These are phyloP conservation scores for Telmatochromis bifrenatus DNA, from an alignment of 2,113 vertebrate genomes.

Conservation along the genomic window DNA sequence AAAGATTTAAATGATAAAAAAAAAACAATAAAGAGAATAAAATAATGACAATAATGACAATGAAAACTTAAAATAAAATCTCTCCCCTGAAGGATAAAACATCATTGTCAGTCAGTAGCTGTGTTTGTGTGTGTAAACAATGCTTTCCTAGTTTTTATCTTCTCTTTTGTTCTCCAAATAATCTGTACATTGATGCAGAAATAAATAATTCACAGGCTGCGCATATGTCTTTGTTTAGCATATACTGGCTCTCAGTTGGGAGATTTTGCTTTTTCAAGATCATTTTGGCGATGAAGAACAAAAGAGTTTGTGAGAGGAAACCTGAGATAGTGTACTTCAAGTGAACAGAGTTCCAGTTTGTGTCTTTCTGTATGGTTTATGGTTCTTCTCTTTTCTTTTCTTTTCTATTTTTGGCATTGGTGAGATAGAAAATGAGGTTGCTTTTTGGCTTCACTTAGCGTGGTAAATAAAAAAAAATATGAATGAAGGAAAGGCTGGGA, in stretches of 20 bases:
- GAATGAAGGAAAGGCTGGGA: constrained; percentile 17
- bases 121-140: constrained; percentile 69
- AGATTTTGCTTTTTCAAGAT: constrained; percentile 30
- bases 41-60: constrained; percentile 63
- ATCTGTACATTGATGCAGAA: constrained; percentile 71
- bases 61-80: constrained; percentile 48
- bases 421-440: constrained; percentile 79
- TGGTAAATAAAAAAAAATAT: constrained; percentile 36
- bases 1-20: constrained; percentile 51
- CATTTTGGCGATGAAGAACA: constrained; percentile 70
- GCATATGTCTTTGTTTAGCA: constrained; percentile 65
- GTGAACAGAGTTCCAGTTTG: constrained; percentile 61
- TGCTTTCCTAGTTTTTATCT: constrained; percentile 61
- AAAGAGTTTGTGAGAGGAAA: constrained; percentile 62
- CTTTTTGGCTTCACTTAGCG: constrained; percentile 80
- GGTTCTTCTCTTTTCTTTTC: constrained; percentile 19
- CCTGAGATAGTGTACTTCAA: constrained; percentile 79
- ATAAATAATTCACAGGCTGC: constrained; percentile 79
- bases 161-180: constrained; percentile 63
- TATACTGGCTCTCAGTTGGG: constrained; percentile 68
- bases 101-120: constrained; percentile 69
- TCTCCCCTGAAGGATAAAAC: constrained; percentile 51
- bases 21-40: constrained; percentile 53
- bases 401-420: constrained; percentile 65
- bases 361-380: constrained; percentile 25